Percentiles rank a stretch among this genome's conserved stretches.
phyloP scores from a whole-genome alignment of 2,888 invertebrate genomes.

The Pristionchus arcanus region DNA sequence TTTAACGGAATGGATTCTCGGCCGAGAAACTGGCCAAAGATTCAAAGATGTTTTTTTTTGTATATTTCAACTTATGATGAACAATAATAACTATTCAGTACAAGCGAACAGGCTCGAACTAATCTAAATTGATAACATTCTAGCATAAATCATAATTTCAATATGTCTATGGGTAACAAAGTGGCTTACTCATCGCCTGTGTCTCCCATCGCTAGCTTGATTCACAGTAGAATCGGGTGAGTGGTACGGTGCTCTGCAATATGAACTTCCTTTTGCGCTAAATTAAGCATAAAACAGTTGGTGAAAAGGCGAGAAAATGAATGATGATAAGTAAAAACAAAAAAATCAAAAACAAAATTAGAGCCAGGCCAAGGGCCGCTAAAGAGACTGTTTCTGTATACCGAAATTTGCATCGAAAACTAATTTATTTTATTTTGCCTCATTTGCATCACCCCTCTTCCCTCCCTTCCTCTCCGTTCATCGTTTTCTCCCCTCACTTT shows the following conservation, averaged over 20 bases:
- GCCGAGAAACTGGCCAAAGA: background rate
- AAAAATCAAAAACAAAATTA: background rate
- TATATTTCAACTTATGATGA: too few species aligned
- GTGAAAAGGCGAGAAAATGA: background rate
- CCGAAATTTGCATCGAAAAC: background rate
- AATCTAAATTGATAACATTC: too few species aligned
- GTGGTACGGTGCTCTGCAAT: background rate
- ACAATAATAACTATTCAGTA: too few species aligned
- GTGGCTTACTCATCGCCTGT: constrained; percentile 2
- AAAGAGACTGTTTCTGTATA: background rate
- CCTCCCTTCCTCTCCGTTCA: background rate
- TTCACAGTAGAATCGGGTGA: background rate
- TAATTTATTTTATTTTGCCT: background rate
- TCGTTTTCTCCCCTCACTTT: background rate
- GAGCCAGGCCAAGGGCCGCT: background rate
- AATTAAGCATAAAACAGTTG: background rate
- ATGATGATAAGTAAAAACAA: background rate
- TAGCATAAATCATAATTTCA: background rate
- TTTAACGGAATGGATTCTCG: background rate
- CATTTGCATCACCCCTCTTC: background rate
- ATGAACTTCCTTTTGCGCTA: background rate
- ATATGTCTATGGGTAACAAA: background rate
- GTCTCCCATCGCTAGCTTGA: constrained; percentile 13
- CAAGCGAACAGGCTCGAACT: too few species aligned
- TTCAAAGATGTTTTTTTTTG: background rate